Base-by-base conservation (phyloP, 2,888 invertebrate genomes). In the Lepas anatifera region DNA sequence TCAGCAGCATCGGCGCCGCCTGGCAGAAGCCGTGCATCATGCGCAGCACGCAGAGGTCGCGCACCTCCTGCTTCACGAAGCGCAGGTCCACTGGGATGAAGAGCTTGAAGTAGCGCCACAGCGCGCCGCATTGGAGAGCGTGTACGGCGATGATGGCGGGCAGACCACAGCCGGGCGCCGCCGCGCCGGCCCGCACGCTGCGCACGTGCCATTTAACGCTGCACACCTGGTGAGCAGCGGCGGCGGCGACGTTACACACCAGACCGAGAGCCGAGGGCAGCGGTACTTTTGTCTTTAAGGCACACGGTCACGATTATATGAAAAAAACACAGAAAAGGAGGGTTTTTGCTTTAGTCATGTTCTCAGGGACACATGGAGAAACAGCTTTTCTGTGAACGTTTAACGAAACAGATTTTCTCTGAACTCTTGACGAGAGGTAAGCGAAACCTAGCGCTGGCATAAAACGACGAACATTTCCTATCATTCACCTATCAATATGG, bases 11-110 rank as follows among this genome's bases (percentile, higher is more conserved):
- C 1, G 94, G 94, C 11, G 92, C 90, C 25, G 92, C 92, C 79
- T 92, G 89, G 77, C 90, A 87, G 79, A 94, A 93, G 25, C 90
- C 92, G 80, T 93, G 93, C 50, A 93, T 86, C 74, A 94, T 80
- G 3, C 94, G 84, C 35, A 94, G 82, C 82, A 93, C 88, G 76
- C 89, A 85, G 67, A 86, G 76, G 76, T 87, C 86, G 25, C 84
- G 78, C 2, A 86, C 82, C 85, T 93, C 92, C 76, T 89, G 88
- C 78, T 93, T 92, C 25, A 92, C 92, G 73, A 87, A 85, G 70
- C 88, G 81, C 74, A 92, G 80, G 77, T 93, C 89, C 8, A 92
- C 89, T 13, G 93, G 92, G 75, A 92, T 87, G 73, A 94, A 86
- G 16, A 94, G 71, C 72, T 90, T 86, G 70, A 92, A 90, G 79